Base-by-base conservation (phyloP, 2,113 vertebrate species). In the Leucopsar rothschildi region DNA sequence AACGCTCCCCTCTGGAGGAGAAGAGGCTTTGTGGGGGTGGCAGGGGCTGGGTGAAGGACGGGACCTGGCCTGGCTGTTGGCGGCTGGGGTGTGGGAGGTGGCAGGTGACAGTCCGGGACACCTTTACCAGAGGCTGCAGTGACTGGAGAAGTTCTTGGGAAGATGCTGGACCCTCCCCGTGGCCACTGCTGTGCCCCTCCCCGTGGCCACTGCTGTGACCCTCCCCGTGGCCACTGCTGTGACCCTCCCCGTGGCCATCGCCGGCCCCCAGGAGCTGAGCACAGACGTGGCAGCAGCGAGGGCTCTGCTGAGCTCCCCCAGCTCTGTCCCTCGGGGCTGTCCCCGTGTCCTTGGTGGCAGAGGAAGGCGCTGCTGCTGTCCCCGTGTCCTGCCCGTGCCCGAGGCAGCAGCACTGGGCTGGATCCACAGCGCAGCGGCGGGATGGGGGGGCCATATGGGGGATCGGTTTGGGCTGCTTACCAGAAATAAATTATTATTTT, bases 361-460 rank as follows among this genome's bases (percentile, higher is more conserved):
- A 33, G 49, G 35, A 12, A 53, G 20, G 37, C 24, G 45, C 4
- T 3, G 39, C 23, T 1, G 19, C 59, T 12, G 0, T 2, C 39
- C 2, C 70, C 50, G 1, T 0, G 63, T 24, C 83, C 66, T 25
- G 50, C 4, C 21, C 12, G 31, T 19, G 65, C 82, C 59, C 21
- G 1, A 1, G 60, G 82, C 59, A 50, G 57, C 23, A 1, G 66
- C 1, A 0, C 24, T 1, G 19, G 29, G 5, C 53, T 1, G 29
- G 49, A 20, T 18, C 21, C 15, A 0, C 6, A 0, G 5, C 3
- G 28, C 49, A 33, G 45, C 55, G 3, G 2, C 0, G n/a, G 47
- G 56, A 2, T 4, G 39, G 37, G 52, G 29, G 28, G 2, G 11
- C 3, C 5, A 8, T 5, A 28, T 2, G n/a, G 1, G 15, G 11